Conservation (phyloP, 2,888 invertebrate genomes). For the Autographa gamma region DNA sequence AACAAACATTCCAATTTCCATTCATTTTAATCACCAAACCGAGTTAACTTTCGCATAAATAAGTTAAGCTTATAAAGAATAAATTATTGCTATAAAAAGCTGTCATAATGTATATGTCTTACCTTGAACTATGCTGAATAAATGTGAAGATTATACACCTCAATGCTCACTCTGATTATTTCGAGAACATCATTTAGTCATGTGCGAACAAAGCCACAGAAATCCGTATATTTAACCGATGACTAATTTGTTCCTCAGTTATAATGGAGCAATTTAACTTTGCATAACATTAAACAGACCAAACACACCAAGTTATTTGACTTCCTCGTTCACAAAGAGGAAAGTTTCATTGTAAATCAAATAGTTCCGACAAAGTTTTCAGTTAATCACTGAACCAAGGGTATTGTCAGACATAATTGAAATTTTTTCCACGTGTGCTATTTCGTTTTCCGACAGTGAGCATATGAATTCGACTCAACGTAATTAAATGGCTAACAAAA, state of each 20-base stretch:
- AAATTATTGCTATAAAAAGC: neutral
- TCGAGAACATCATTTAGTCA: conserved; percentile 17
- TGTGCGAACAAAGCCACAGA: conserved; percentile 18
- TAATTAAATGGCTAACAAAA: conserved; percentile 84
- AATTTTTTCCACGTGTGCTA: conserved; percentile 59
- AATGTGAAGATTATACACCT: neutral
- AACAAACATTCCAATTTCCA: conserved; percentile 8
- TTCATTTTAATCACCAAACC: neutral
- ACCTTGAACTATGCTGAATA: neutral
- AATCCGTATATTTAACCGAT: conserved; percentile 23
- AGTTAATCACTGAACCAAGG: conserved; percentile 40
- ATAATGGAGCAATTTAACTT: conserved; percentile 40
- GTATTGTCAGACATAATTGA: conserved; percentile 40
- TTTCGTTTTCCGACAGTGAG: conserved; percentile 65
- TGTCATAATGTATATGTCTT: neutral
- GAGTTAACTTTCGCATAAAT: conserved; percentile 5
- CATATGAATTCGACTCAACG: conserved; percentile 69
- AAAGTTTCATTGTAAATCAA: conserved; percentile 38
- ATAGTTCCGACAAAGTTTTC: conserved; percentile 34
- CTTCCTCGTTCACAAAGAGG: conserved; percentile 48
- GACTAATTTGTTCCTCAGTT: conserved; percentile 41
- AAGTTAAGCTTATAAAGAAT: neutral
- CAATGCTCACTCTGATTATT: conserved; percentile 3
- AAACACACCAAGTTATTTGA: conserved; percentile 29
- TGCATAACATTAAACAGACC: conserved; percentile 7